Percentiles rank a stretch among this genome's conserved stretches.
These are phyloP conservation scores for Pseudachorutes palmiensis DNA, from an alignment of 1,140 invertebrate species.

Conservation along the genomic window DNA sequence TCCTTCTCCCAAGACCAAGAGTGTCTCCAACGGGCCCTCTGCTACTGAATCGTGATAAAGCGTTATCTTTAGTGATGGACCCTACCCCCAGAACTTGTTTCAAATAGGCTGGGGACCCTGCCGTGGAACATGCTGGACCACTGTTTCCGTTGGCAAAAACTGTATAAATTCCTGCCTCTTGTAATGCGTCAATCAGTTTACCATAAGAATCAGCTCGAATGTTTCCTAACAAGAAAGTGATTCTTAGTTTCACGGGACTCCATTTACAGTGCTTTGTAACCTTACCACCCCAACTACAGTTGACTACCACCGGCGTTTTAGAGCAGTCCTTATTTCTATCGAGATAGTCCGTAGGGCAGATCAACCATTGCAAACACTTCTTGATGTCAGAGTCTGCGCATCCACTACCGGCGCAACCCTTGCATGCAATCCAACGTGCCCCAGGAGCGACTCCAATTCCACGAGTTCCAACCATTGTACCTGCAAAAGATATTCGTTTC, in stretches of 20 bases:
- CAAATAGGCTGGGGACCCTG: neutral
- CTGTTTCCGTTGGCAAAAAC: neutral
- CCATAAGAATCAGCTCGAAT: neutral
- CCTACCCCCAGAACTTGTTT: neutral
- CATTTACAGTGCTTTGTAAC: neutral
- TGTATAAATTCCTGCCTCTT: neutral
- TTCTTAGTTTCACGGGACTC: neutral
- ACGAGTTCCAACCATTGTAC: neutral
- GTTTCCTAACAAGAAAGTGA: neutral
- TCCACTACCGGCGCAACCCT: conserved; percentile 12
- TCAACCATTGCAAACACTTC: conserved; percentile 2
- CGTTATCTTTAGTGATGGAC: neutral
- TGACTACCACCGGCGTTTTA: conserved; percentile 21
- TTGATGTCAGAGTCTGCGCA: neutral
- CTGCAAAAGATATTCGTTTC: neutral
- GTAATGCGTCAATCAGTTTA: neutral
- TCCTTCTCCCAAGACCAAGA: neutral
- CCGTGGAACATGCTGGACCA: neutral
- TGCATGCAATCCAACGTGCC: conserved; percentile 13
- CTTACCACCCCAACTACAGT: conserved; percentile 21
- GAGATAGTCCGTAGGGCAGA: conserved; percentile 22
- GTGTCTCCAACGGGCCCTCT: neutral
- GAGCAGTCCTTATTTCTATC: conserved; percentile 17
- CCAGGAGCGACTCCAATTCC: conserved; percentile 15
- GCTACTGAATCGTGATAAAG: neutral